Base-by-base conservation (phyloP, 2,113 vertebrate genomes). In the Trichechus manatus region DNA sequence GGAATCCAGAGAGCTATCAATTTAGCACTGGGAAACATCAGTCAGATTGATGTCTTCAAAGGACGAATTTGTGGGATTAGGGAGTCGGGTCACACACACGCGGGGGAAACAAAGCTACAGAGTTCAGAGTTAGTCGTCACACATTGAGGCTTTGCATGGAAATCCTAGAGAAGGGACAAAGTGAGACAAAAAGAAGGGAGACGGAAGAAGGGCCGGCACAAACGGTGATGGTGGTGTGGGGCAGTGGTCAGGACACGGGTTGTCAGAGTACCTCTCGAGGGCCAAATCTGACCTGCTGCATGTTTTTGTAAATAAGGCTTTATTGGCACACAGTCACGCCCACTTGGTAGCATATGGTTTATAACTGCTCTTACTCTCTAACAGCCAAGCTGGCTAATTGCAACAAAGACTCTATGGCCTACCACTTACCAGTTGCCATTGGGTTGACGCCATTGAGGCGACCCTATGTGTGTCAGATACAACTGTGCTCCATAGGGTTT, bases 1-100 rank as follows among this genome's bases (percentile, higher is more conserved):
- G 91, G 77, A 87, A 96, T 93, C 87, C 36, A 47, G 84, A 92
- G 89, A 77, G 89, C 50, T 56, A 23, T 90, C 95, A 94, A 0
- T 72, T 81, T 82, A 44, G 36, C 89, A 88, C 36, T 97, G 86
- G 95, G 90, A 83, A 98, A 97, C 14, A 82, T 95, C 97, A 97
- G 96, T 97, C 97, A 94, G 95, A 84, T 22, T 91, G 87, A 94
- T 78, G 95, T 95, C 94, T 82, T 53, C 53, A 93, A 95, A 39
- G 87, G 97, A 97, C 93, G 92, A 33, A 84, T 88, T 88, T 15
- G 36, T 22, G 82, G 78, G 83, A 87, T 31, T 63, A 61, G 82
- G 84, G 90, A 87, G 82, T 56, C 20, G 17, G 91, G 87, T 88
- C 85, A 17, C 91, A 61, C 42, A 42, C 74, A 36, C 13, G 3